Evolutionary conservation across 2,113 vertebrate genomes (phyloP).

Genomic region (Strix aluco): DNA sequence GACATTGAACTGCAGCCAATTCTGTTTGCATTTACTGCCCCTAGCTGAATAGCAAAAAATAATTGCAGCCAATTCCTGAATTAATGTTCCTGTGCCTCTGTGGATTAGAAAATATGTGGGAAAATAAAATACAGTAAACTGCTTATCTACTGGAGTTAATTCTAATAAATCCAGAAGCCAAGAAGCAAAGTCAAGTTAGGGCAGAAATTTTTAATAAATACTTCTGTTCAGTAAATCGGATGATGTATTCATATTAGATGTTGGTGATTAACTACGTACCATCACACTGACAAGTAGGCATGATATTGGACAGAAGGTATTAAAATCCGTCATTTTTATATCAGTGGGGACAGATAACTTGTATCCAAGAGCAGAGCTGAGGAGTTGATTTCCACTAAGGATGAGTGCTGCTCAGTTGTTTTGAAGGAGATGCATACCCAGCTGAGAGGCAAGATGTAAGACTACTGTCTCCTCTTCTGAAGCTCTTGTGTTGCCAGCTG

Average conservation of each 20-base stretch:
- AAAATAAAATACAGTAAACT: constrained; percentile 51
- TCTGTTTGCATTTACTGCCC: constrained; percentile 45
- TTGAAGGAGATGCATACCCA: neutral
- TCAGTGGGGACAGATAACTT: constrained; percentile 28
- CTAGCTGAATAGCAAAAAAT: constrained; percentile 49
- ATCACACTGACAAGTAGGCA: constrained; percentile 43
- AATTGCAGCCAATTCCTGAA: constrained; percentile 51
- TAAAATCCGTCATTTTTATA: constrained; percentile 54
- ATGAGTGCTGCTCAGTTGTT: constrained; percentile 24
- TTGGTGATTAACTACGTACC: neutral
- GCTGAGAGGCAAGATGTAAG: neutral
- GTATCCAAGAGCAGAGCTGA: neutral
- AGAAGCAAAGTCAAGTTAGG: constrained; percentile 28
- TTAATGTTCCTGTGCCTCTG: constrained; percentile 45
- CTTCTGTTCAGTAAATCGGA: constrained; percentile 48
- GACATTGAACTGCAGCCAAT: constrained; percentile 43
- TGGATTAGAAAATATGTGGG: constrained; percentile 49
- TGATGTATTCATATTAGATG: constrained; percentile 42
- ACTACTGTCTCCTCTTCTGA: neutral
- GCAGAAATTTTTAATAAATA: constrained; percentile 25
- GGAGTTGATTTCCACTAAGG: constrained; percentile 21
- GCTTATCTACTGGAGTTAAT: constrained; percentile 42
- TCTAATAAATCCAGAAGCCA: constrained; percentile 42
- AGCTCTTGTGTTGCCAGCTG: neutral
- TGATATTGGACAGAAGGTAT: constrained; percentile 41